A percentile compares a stretch with the other conserved stretches of the same genome.
Conservation (phyloP, 1,140 invertebrate genomes). For the Cydia amplana region DNA sequence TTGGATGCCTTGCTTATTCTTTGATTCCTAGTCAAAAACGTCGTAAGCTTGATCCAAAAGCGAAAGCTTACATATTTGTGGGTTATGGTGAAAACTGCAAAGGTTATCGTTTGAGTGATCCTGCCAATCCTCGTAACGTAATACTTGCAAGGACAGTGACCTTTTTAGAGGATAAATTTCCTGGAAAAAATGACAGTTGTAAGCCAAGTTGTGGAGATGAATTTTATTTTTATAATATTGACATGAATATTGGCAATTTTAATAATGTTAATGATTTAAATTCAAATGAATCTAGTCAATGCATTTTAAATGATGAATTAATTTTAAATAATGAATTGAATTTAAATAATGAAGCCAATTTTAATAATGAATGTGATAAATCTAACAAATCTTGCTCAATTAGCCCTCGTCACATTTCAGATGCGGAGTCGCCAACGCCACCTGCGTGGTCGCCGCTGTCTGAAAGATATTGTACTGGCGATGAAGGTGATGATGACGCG, state of each 20-base stretch:
- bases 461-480: neutral
- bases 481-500: neutral
- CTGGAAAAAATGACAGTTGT: neutral
- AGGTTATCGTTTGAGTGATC: slow-evolving; percentile 35
- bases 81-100: slow-evolving; percentile 36
- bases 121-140: neutral
- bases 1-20: slow-evolving; percentile 62
- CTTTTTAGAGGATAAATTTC: slow-evolving; percentile 31
- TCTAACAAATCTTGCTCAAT: neutral
- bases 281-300: neutral
- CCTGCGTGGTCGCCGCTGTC: slow-evolving; percentile 10
- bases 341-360: neutral
- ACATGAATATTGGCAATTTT: slow-evolving; percentile 1
- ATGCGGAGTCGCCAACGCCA: neutral
- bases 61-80: slow-evolving; percentile 35
- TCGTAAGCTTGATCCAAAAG: slow-evolving; percentile 56
- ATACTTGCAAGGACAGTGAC: neutral
- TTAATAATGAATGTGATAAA: neutral
- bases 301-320: slow-evolving; percentile 2
- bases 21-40: slow-evolving; percentile 52
- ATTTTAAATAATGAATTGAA: neutral
- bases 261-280: neutral
- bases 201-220: neutral
- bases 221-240: slow-evolving; percentile 14
- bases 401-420: neutral